Base-by-base conservation (phyloP, 2,888 invertebrate species). In the Himalopsyche tibetana region DNA sequence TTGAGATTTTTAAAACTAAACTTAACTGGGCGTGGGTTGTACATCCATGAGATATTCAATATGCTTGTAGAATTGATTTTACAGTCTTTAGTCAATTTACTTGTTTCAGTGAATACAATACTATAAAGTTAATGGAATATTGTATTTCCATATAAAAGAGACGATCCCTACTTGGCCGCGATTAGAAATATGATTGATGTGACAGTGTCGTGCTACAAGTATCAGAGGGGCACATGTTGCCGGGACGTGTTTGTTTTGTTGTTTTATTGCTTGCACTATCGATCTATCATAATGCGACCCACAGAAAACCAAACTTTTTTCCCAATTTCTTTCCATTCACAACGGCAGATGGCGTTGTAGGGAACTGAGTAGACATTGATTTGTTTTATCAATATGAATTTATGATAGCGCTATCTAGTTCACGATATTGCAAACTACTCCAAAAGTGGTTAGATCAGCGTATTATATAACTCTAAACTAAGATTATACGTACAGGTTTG, bases 211-310 rank as follows among this genome's bases (percentile, higher is more conserved):
- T 74, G 74, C 74, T 19, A 51, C 51, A 51, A 74, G 19, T 36
- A 12, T 38, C 36, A 28, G 15, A 36, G 74, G 74, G 36, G 74
- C 74, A 74, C 74, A 74, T 74, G 74, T 74, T 74, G 74, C 74
- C 36, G 28, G 5, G 74, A 74, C 74, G 74, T 74, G 74, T 74
- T 74, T 74, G 74, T 36, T 74, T 74, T 74, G 74, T 74, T 36
- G 74, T 74, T 74, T 74, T 74, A 74, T 74, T 74, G 36, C 74
- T 74, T 74, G 74, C 74, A 74, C 74, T 74, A 74, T 74, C 74
- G 74, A 74, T 74, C 74, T 74, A 74, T 74, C 74, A 38, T n/a
- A 74, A 74, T 36, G 19, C 74, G 74, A 74, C 36, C 74, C 74
- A 74, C 74, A 74, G 74, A 74, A 36, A 74, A 36, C 74, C 5